Evolutionary conservation across 2,888 invertebrate species (phyloP).

Genomic region (Tenodera sinensis): DNA sequence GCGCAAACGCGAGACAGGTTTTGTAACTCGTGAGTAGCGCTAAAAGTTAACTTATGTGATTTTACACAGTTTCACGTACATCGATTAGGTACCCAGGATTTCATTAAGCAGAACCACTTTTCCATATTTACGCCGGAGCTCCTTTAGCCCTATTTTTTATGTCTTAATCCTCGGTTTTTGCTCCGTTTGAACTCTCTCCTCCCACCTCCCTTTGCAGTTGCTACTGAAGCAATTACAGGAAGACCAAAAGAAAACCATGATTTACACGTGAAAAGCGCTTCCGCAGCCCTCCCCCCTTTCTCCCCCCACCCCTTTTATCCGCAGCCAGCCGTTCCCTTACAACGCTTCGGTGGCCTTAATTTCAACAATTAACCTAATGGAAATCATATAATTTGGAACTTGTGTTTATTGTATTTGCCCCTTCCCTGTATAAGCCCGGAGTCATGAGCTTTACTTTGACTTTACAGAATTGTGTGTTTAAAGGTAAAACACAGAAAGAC

Average conservation of each 20-base stretch:
- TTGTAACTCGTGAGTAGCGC: too few species aligned
- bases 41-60: background rate
- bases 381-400: constrained; percentile 35
- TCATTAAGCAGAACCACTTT: background rate
- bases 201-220: background rate
- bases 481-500: background rate
- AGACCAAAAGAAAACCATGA: constrained; percentile 24
- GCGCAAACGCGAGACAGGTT: too few species aligned
- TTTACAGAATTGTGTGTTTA: background rate
- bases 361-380: constrained; percentile 35
- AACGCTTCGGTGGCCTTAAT: constrained; percentile 31
- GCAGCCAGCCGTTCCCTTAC: background rate
- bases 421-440: background rate
- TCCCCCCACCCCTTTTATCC: background rate
- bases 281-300: background rate
- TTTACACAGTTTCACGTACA: background rate
- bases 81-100: background rate
- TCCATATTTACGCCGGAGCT: background rate
- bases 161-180: background rate
- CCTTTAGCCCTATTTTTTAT: too few species aligned
- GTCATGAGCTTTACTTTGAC: background rate
- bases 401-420: constrained; percentile 33
- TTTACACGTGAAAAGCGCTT: constrained; percentile 10
- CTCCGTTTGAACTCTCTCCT: background rate
- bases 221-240: constrained; percentile 10